These are phyloP conservation scores for Pachypeltis micranthus DNA, from an alignment of 1,140 invertebrate species.

Conservation along the genomic window DNA sequence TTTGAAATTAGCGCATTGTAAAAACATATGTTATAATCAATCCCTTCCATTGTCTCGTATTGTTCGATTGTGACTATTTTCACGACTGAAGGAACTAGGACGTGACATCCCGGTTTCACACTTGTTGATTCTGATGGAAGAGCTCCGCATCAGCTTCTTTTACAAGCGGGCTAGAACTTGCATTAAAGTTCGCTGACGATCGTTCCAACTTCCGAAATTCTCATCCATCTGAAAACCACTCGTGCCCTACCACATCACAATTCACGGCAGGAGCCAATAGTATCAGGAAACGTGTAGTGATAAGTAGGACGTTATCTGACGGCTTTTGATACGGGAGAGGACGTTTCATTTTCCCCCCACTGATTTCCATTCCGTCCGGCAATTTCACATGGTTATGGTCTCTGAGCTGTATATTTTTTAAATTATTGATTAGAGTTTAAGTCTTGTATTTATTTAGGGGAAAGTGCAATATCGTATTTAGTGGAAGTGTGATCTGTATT, in stretches of 20 bases:
- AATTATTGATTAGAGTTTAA: neutral
- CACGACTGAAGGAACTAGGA: too few species aligned
- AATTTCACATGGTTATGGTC: neutral
- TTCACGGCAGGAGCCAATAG: neutral
- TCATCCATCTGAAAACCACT: neutral
- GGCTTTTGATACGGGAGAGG: neutral
- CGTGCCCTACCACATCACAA: neutral
- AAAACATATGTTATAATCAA: too few species aligned
- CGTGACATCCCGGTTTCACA: too few species aligned
- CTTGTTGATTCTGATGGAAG: neutral
- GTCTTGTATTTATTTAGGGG: neutral
- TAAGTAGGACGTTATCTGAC: neutral
- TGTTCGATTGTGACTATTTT: too few species aligned
- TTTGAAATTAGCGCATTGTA: too few species aligned
- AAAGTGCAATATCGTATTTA: neutral
- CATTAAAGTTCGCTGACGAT: neutral
- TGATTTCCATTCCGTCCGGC: too few species aligned
- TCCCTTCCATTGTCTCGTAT: too few species aligned
- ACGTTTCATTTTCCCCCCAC: too few species aligned
- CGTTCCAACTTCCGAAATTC: neutral
- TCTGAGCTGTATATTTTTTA: neutral
- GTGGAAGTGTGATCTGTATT: neutral
- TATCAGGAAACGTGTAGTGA: neutral
- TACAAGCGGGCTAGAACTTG: neutral
- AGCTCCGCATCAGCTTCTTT: neutral